A percentile compares a stretch with the other conserved stretches of the same genome.
Conservation (phyloP, 2,113 vertebrate species). For the Dendropsophus ebraccatus region DNA sequence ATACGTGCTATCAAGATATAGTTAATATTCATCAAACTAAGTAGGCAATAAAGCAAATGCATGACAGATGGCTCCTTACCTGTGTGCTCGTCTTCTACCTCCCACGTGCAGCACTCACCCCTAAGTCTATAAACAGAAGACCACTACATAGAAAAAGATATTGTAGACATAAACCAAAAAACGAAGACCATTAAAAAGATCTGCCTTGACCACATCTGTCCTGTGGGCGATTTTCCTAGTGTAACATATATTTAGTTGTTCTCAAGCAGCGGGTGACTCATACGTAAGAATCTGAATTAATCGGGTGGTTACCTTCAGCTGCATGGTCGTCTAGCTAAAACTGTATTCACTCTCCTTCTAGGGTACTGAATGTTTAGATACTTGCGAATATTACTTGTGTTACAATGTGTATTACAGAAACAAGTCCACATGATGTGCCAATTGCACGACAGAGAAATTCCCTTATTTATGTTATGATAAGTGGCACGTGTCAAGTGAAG, state of each 20-base stretch:
- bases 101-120: background rate
- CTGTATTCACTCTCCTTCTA: background rate
- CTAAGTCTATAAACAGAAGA: background rate
- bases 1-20: background rate
- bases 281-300: background rate
- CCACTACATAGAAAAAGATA: background rate
- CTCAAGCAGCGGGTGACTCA: background rate
- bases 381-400: too few species aligned
- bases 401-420: too few species aligned
- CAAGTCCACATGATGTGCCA: too few species aligned
- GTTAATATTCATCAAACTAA: background rate
- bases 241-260: background rate
- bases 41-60: background rate
- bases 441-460: too few species aligned
- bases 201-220: constrained; percentile 24
- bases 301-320: constrained; percentile 11
- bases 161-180: background rate
- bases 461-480: too few species aligned
- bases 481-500: too few species aligned
- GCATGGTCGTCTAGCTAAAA: background rate
- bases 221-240: constrained; percentile 1
- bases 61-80: background rate
- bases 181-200: background rate
- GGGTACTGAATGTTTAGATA: background rate
- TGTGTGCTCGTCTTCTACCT: background rate